phyloP scores from a whole-genome alignment of 2,797 vertebrate genomes.

The Tragopan temminckii region DNA sequence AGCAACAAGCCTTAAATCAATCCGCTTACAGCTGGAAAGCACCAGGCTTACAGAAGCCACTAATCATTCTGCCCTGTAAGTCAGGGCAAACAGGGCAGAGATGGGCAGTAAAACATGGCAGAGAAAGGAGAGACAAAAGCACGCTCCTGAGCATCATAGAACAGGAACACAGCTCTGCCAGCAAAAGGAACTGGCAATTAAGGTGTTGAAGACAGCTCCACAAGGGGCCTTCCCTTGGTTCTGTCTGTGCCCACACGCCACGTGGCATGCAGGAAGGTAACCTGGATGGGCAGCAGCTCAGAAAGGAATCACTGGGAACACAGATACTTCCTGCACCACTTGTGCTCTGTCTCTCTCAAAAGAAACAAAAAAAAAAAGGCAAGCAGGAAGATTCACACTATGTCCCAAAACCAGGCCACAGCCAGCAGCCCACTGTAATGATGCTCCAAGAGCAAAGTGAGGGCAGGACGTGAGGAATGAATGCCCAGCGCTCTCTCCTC shows the following conservation, averaged over 20 bases:
- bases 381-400: too few species aligned
- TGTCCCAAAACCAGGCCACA: too few species aligned
- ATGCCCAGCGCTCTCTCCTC: background rate
- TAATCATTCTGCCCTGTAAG: fast-evolving
- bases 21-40: background rate
- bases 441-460: too few species aligned
- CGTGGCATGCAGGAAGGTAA: background rate
- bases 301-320: background rate
- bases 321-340: too few species aligned
- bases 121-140: background rate
- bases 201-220: background rate
- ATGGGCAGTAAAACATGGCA: background rate
- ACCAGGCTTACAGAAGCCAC: background rate
- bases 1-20: background rate
- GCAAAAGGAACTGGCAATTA: background rate
- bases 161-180: background rate
- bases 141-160: background rate
- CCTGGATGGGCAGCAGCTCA: background rate
- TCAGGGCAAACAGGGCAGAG: background rate
- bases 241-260: background rate
- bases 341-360: too few species aligned
- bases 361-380: too few species aligned
- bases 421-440: too few species aligned
- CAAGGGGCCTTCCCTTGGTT: background rate
- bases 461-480: background rate